These are phyloP conservation scores for Iguana delicatissima DNA, from an alignment of 2,797 vertebrate genomes.

Conservation along the genomic window DNA sequence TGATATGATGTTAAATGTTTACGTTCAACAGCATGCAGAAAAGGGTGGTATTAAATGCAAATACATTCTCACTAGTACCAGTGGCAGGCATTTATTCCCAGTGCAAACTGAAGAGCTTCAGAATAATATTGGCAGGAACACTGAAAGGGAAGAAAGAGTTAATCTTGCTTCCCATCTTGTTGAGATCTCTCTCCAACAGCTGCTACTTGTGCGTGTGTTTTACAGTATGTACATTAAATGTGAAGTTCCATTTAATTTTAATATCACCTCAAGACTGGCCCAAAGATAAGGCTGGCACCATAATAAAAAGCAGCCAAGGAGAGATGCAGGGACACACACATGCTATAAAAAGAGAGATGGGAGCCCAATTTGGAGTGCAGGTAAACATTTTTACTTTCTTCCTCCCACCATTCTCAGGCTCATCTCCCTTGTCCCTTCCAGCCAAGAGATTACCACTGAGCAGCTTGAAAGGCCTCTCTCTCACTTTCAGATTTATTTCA, in stretches of 20 bases:
- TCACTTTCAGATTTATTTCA: neutral
- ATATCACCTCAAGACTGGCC: neutral
- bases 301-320: neutral
- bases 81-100: neutral
- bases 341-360: neutral
- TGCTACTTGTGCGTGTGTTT: neutral
- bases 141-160: neutral
- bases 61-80: neutral
- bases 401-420: neutral
- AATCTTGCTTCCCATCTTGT: neutral
- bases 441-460: neutral
- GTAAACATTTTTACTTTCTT: neutral
- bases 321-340: neutral
- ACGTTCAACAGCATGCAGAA: neutral
- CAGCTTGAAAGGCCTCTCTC: neutral
- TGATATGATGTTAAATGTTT: conserved; percentile 1
- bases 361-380: neutral
- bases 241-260: neutral
- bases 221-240: neutral
- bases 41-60: neutral
- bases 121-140: neutral
- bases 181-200: neutral
- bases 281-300: neutral
- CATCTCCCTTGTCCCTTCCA: neutral
- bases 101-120: neutral